Evolutionary conservation across 2,797 vertebrate species (phyloP).

Genomic region (Capromys pilorides): DNA sequence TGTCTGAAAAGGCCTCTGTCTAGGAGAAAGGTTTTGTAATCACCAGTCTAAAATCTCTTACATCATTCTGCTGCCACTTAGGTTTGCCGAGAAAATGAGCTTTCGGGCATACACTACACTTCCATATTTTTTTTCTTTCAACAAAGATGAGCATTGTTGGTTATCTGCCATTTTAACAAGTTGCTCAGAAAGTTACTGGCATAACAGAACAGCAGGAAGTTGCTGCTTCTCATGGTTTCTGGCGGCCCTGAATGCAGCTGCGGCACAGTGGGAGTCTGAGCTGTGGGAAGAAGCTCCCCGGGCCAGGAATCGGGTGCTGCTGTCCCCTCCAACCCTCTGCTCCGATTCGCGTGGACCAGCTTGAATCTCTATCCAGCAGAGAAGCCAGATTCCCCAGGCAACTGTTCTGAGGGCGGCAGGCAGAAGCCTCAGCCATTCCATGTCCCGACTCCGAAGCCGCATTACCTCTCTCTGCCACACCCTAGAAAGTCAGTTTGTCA

Average conservation of each 20-base stretch:
- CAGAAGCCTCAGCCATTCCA: background rate
- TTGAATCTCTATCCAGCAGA: background rate
- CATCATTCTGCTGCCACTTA: background rate
- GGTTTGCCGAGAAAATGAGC: background rate
- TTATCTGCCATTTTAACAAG: background rate
- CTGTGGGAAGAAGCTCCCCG: background rate
- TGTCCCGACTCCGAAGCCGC: background rate
- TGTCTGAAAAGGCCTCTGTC: background rate
- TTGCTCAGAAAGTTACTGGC: background rate
- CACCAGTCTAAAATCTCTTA: background rate
- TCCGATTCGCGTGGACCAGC: background rate
- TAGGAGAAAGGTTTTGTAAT: background rate
- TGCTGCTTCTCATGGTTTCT: background rate
- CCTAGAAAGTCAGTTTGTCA: background rate
- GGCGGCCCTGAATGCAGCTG: background rate
- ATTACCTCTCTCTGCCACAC: background rate
- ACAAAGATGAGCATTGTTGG: background rate
- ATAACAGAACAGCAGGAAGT: background rate
- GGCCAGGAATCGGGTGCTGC: background rate
- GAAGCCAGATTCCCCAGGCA: background rate
- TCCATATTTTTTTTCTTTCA: background rate
- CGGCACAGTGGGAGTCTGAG: background rate
- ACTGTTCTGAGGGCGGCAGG: background rate
- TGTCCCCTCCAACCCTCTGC: background rate
- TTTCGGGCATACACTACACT: background rate